Base-by-base conservation (phyloP, 2,113 vertebrate genomes). In the Elephas maximus region DNA sequence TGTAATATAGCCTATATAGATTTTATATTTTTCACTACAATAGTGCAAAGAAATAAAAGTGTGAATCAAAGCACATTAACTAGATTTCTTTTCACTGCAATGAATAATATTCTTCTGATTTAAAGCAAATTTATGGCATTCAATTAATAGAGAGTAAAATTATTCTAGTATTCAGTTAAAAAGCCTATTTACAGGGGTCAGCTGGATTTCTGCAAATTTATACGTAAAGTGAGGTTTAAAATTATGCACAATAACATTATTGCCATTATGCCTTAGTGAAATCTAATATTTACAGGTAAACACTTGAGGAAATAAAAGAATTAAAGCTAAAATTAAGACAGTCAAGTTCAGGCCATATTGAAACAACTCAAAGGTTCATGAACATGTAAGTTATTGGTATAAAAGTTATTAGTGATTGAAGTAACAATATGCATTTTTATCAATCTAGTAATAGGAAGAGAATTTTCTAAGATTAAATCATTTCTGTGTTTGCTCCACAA, bases 31-130 rank as follows among this genome's bases (percentile, higher is more conserved):
- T 63, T 95, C 21, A 15, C 0, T 93, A 60, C 62, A 94, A 57
- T 97, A 90, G 67, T 97, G 95, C 23, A 93, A 90, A 97, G 80
- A 93, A 96, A 91, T 98, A 96, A 57, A 91, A 92, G 8, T 93
- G 62, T 95, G 83, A 96, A 67, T 97, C 30, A 81, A n/a, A 96
- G 57, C 12, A 83, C 14, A 86, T 48, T 89, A 81, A 93, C 37
- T 90, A 57, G 6, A 37, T 95, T 96, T 90, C 53, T 93, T 98
- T 94, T 51, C 63, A 93, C 10, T 81, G 10, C 18, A 44, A 45
- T 88, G 21, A 71, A 24, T 65, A 83, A 90, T 67, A 78, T 93
- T 41, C 71, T 1, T 21, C 41, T 86, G 84, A 63, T 48, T 95
- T 94, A 88, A 83, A 96, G 24, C 71, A 10, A 1, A 84, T 26